Conservation (phyloP, 1,140 invertebrate genomes). For the Drosophila suzukii region DNA sequence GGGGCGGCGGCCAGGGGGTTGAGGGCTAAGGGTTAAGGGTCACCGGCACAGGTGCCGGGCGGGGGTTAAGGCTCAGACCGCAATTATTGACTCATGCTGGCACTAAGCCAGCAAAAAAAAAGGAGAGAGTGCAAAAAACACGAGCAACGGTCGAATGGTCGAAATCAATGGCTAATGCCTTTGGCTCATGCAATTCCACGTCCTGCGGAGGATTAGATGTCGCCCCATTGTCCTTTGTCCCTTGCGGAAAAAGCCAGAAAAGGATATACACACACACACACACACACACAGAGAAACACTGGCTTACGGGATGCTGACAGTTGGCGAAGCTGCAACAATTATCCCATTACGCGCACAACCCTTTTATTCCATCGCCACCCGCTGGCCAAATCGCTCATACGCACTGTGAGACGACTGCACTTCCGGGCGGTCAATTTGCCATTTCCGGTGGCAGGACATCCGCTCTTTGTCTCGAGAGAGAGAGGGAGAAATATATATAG, state of each 20-base stretch:
- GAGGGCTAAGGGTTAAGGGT: conserved; percentile 8
- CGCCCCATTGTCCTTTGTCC: conserved; percentile 33
- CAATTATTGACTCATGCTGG: conserved; percentile 81
- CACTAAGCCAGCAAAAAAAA: conserved; percentile 64
- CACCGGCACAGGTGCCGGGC: not conserved
- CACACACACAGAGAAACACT: not conserved
- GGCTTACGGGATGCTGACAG: conserved; percentile 32
- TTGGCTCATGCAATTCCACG: conserved; percentile 75
- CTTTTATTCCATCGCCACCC: conserved; percentile 46
- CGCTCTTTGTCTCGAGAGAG: not conserved
- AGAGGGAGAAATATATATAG: not conserved
- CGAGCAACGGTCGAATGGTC: conserved; percentile 34
- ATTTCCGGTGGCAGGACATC: conserved; percentile 57
- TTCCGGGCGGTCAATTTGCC: conserved; percentile 82
- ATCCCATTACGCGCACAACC: conserved; percentile 73
- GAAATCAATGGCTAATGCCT: conserved; percentile 81
- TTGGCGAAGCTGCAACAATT: conserved; percentile 73
- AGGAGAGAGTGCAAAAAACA: conserved; percentile 3
- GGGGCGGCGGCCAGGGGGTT: not conserved
- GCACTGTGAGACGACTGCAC: conserved; percentile 60
- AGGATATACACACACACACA: conserved; percentile 3
- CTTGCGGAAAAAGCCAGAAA: conserved; percentile 19
- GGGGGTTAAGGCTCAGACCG: conserved; percentile 25
- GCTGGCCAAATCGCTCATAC: conserved; percentile 64
- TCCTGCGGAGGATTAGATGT: conserved; percentile 46